A percentile compares a stretch with the other conserved stretches of the same genome.
Conservation (phyloP, 37 sponge, comb jelly and placozoan genomes). For the Chondrilla cf. caribensis region DNA sequence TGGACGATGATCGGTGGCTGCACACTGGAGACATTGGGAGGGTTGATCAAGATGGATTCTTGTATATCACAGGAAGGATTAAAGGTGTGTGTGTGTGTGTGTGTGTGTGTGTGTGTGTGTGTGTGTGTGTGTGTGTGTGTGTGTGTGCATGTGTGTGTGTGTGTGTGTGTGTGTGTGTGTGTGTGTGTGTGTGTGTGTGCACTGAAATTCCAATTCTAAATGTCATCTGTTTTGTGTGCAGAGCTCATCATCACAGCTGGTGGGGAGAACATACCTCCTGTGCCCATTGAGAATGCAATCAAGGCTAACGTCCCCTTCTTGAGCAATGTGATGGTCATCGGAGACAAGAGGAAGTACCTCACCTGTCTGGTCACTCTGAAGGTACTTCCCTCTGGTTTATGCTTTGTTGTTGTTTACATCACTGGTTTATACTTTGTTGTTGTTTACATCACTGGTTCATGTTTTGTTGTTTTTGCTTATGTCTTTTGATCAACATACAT, state of each 20-base stretch:
- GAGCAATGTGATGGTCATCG: constrained; percentile 69
- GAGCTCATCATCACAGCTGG: constrained; percentile 88
- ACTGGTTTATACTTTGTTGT: no score
- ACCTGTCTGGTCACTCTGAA: constrained; percentile 58
- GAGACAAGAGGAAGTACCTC: constrained; percentile 64
- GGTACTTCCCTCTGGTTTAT: no score
- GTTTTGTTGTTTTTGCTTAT: neutral
- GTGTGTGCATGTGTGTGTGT: neutral
- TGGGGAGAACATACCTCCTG: constrained; percentile 86
- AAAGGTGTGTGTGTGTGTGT: constrained; percentile 37
- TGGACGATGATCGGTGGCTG: constrained; percentile 91
- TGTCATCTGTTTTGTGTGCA: neutral
- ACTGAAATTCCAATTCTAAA: neutral
- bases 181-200: neutral
- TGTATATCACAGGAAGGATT: constrained; percentile 52
- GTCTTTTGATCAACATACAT: no score
- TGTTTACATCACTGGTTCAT: no score
- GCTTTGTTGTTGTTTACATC: no score
- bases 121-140: constrained; percentile 36
- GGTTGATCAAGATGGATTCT: constrained; percentile 52
- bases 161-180: neutral
- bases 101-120: constrained; percentile 76
- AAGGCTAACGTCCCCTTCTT: constrained; percentile 58
- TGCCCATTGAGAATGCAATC: constrained; percentile 64
- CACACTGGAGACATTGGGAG: constrained; percentile 90